Evolutionary conservation across 1,140 invertebrate species (phyloP).

Genomic region (Asbolus verrucosus): DNA sequence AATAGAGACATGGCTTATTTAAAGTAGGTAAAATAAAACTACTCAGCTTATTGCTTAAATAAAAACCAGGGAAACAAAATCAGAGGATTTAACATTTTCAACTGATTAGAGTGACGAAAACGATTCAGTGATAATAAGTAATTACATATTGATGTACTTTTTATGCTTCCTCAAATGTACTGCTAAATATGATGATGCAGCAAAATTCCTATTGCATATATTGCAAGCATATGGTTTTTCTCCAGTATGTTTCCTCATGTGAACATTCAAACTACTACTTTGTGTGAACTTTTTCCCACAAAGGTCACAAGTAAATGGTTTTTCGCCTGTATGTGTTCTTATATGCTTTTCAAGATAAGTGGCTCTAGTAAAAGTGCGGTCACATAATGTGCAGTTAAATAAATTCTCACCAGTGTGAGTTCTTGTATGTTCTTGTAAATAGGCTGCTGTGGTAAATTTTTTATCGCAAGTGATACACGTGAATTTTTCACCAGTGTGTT

Average conservation of each 20-base stretch:
- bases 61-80: too few species aligned
- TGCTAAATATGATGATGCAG: constrained; percentile 48
- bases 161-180: constrained; percentile 52
- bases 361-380: constrained; percentile 62
- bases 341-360: constrained; percentile 60
- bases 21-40: not conserved
- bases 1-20: too few species aligned
- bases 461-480: constrained; percentile 61
- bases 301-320: constrained; percentile 80
- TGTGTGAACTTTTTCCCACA: constrained; percentile 76
- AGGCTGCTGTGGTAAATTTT: constrained; percentile 51
- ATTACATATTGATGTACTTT: constrained; percentile 44
- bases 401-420: constrained; percentile 53
- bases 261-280: constrained; percentile 68
- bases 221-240: constrained; percentile 63
- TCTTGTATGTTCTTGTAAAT: constrained; percentile 52
- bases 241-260: constrained; percentile 62
- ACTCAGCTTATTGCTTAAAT: too few species aligned
- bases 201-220: constrained; percentile 64
- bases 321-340: constrained; percentile 73
- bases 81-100: too few species aligned
- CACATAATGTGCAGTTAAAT: constrained; percentile 66
- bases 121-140: not conserved
- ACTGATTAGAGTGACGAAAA: not conserved
- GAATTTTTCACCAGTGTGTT: constrained; percentile 79